These are phyloP conservation scores for Marmota monax DNA, from an alignment of 2,113 vertebrate genomes.

Conservation along the genomic window DNA sequence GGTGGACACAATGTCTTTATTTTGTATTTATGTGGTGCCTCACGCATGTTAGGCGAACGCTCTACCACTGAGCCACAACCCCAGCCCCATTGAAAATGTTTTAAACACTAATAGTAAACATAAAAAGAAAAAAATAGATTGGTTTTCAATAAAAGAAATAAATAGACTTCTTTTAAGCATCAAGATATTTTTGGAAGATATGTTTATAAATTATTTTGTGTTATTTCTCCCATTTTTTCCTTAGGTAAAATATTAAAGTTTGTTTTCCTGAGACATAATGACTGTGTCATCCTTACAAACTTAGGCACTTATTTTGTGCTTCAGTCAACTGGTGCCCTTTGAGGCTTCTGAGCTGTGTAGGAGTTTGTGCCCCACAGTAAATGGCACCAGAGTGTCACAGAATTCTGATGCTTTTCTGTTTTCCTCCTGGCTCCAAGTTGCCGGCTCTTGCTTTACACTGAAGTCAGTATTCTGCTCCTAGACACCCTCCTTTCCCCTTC, in stretches of 20 bases:
- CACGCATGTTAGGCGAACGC: too few relatives aligned
- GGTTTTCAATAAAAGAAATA: constrained; percentile 1
- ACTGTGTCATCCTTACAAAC: background rate
- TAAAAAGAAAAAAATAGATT: background rate
- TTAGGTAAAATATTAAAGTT: background rate
- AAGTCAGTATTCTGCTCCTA: background rate
- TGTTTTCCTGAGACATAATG: background rate
- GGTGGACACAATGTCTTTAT: too few relatives aligned
- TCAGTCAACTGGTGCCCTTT: background rate
- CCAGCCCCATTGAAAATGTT: too few relatives aligned
- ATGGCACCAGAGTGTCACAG: background rate
- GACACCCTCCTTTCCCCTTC: background rate
- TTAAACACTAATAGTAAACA: too few relatives aligned
- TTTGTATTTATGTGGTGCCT: too few relatives aligned
- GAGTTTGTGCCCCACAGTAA: background rate
- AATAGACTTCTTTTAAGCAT: constrained; percentile 29
- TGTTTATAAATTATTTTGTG: constrained; percentile 17
- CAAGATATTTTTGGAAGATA: background rate
- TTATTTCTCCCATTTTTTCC: background rate
- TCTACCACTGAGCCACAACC: too few relatives aligned
- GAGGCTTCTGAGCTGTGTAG: background rate
- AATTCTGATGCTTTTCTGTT: background rate
- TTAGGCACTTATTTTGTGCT: background rate
- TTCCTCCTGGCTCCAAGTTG: background rate
- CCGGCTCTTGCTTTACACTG: background rate